phyloP scores from a whole-genome alignment of 2,797 vertebrate genomes.

The Nyctalus aviator region DNA sequence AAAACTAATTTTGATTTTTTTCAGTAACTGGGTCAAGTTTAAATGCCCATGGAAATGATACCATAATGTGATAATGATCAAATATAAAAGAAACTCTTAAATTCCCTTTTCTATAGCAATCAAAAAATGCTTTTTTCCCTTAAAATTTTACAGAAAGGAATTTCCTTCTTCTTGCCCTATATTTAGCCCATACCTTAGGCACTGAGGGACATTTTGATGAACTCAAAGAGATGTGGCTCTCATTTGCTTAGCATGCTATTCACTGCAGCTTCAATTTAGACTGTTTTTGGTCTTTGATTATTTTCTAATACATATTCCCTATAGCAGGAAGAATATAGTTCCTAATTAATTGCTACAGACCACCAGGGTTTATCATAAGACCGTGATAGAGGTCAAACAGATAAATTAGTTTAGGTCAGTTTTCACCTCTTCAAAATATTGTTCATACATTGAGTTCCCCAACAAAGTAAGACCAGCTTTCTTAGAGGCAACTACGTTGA shows the following conservation, averaged over 20 bases:
- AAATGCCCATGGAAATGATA: not conserved
- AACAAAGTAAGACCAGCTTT: slow-evolving; percentile 43
- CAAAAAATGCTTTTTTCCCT: slow-evolving; percentile 29
- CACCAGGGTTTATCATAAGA: not conserved
- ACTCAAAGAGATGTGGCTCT: slow-evolving; percentile 6
- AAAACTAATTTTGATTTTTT: not conserved
- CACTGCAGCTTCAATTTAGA: not conserved
- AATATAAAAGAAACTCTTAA: not conserved
- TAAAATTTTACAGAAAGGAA: not conserved
- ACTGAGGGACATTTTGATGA: not conserved
- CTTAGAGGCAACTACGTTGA: slow-evolving; percentile 20
- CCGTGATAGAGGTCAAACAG: slow-evolving; percentile 11
- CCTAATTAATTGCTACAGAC: slow-evolving; percentile 24
- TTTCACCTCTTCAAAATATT: slow-evolving; percentile 52
- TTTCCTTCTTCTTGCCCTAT: not conserved
- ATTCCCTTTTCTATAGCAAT: not conserved
- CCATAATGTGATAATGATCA: not conserved
- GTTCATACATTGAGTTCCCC: slow-evolving; percentile 10
- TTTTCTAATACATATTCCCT: slow-evolving; percentile 31
- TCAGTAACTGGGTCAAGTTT: not conserved
- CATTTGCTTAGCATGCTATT: slow-evolving; percentile 48
- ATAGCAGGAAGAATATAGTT: not conserved
- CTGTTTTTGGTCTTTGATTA: slow-evolving; percentile 27
- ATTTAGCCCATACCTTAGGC: not conserved
- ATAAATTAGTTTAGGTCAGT: slow-evolving; percentile 38